Evolutionary conservation across 2,888 invertebrate genomes (phyloP).

Genomic region (Drosophila setosimentum): DNA sequence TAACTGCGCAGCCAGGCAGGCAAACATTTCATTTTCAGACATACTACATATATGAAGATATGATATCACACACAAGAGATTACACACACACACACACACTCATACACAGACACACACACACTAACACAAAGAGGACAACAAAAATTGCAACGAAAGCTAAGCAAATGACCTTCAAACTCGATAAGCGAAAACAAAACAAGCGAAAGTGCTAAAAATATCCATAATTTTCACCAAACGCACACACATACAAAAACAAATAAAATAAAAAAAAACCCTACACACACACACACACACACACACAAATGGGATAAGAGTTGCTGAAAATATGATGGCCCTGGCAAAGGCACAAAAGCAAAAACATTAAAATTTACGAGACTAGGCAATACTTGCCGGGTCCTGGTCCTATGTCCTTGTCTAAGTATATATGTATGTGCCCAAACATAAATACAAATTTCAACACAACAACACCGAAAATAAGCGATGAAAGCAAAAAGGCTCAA

Average conservation of each 20-base stretch:
- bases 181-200: constrained; percentile 81
- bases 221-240: constrained; percentile 69
- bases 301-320: constrained; percentile 30
- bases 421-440: constrained; percentile 47
- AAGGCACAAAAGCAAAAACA: constrained; percentile 66
- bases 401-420: constrained; percentile 43
- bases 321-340: constrained; percentile 72
- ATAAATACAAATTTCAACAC: constrained; percentile 80
- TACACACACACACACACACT: constrained; percentile 8
- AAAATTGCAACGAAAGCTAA: constrained; percentile 67
- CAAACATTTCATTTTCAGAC: constrained; percentile 52
- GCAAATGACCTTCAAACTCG: constrained; percentile 81
- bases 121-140: constrained; percentile 3
- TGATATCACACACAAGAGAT: constrained; percentile 59
- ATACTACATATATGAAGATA: constrained; percentile 51
- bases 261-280: constrained; percentile 19
- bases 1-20: constrained; percentile 72
- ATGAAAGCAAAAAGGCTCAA: constrained; percentile 66
- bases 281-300: constrained; percentile 16
- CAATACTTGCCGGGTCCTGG: constrained; percentile 55
- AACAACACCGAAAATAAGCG: constrained; percentile 57
- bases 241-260: constrained; percentile 8
- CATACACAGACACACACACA: constrained; percentile 1
- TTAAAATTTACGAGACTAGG: constrained; percentile 72
- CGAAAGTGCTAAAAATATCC: constrained; percentile 80